Evolutionary conservation across 1,140 invertebrate species (phyloP).

Genomic region (Propsilocerus akamusi): DNA sequence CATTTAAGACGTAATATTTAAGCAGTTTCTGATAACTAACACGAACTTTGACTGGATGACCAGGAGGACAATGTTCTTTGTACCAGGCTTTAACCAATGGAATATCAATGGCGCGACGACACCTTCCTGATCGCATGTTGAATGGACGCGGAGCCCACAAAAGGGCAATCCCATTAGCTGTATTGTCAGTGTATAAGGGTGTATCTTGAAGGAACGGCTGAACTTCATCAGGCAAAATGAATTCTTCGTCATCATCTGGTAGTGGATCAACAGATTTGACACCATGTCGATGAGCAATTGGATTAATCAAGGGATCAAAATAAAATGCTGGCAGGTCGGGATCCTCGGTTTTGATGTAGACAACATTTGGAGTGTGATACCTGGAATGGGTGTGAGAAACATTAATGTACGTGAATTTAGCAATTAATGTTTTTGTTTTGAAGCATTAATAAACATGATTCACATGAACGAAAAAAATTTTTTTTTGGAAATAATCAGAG

Average conservation of each 20-base stretch:
- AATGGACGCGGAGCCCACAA: constrained; percentile 97
- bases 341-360: constrained; percentile 99
- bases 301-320: constrained; percentile 98
- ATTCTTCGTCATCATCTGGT: constrained; percentile 91
- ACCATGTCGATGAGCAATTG: constrained; percentile 89
- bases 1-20: constrained; percentile 97
- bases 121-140: constrained; percentile 79
- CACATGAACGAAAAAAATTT: too few species aligned
- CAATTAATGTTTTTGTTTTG: too few species aligned
- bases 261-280: constrained; percentile 61
- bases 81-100: constrained; percentile 97
- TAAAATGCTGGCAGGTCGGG: constrained; percentile 99
- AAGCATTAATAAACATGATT: too few species aligned
- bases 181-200: constrained; percentile 95
- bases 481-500: too few species aligned
- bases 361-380: constrained; percentile 98
- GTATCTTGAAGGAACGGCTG: constrained; percentile 87
- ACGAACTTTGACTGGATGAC: constrained; percentile 96
- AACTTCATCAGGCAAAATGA: constrained; percentile 74
- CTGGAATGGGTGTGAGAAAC: too few species aligned
- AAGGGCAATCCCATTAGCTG: constrained; percentile 96
- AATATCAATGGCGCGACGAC: constrained; percentile 84
- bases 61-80: constrained; percentile 93
- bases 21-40: constrained; percentile 98
- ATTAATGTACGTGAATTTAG: too few species aligned